Evolutionary conservation across 2,888 invertebrate genomes (phyloP).

Genomic region (Cactoblastis cactorum): DNA sequence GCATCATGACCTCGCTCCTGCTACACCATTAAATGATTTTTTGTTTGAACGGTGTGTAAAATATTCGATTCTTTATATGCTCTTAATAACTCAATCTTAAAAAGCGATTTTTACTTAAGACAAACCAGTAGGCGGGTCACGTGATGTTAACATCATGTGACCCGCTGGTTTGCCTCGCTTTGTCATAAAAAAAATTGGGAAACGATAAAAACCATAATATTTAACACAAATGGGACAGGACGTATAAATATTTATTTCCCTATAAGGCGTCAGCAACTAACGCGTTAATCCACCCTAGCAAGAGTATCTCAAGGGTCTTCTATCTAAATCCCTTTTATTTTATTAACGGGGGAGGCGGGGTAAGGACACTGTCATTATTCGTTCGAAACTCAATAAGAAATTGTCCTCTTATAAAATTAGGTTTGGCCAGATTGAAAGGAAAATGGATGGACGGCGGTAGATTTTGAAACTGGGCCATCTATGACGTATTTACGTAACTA

Average conservation of each 20-base stretch:
- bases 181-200: too few relatives aligned
- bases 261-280: conserved; percentile 36
- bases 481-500: background rate
- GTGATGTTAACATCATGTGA: too few relatives aligned
- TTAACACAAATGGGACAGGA: background rate
- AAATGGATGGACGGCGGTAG: conserved; percentile 5
- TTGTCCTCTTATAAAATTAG: conserved; percentile 17
- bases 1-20: too few relatives aligned
- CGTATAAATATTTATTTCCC: conserved; percentile 16
- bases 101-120: too few relatives aligned
- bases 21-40: too few relatives aligned
- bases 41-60: too few relatives aligned
- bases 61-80: too few relatives aligned
- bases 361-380: conserved; percentile 34
- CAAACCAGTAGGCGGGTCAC: too few relatives aligned
- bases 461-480: background rate
- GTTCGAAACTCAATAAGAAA: conserved; percentile 31
- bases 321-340: conserved; percentile 51
- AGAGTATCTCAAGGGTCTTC: conserved; percentile 36
- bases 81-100: too few relatives aligned
- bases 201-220: background rate
- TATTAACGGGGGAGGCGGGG: conserved; percentile 42
- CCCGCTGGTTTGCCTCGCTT: too few relatives aligned
- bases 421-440: conserved; percentile 11
- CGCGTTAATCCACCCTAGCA: conserved; percentile 36